Evolutionary conservation across 1,140 invertebrate genomes (phyloP).

Genomic region (Coelopa frigida): DNA sequence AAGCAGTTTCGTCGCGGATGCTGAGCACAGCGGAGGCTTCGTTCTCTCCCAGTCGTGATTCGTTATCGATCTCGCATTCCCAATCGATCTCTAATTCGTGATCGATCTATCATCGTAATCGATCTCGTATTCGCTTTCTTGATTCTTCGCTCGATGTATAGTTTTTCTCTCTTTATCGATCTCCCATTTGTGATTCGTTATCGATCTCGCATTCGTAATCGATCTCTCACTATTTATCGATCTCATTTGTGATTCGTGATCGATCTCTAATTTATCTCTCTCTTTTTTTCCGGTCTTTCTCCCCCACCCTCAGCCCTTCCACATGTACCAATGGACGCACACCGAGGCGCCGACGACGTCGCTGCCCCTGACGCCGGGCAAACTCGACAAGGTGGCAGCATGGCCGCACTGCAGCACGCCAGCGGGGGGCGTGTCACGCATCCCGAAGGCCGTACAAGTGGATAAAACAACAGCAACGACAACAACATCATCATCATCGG

Average conservation of each 20-base stretch:
- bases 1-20: too few relatives aligned
- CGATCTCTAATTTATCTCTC: constrained; percentile 8
- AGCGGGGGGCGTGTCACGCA: constrained; percentile 13
- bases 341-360: constrained; percentile 60
- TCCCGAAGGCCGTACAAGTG: constrained; percentile 8
- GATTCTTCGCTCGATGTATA: not conserved
- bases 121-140: not conserved
- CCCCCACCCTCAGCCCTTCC: too few relatives aligned
- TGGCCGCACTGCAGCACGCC: constrained; percentile 39
- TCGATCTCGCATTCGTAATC: not conserved
- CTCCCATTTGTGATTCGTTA: not conserved
- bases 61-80: too few relatives aligned
- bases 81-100: too few relatives aligned
- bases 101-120: too few relatives aligned
- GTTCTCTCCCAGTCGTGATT: too few relatives aligned
- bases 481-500: too few relatives aligned
- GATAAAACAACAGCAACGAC: constrained; percentile 6
- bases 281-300: constrained; percentile 46
- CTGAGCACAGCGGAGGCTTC: too few relatives aligned
- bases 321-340: constrained; percentile 84
- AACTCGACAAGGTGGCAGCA: constrained; percentile 47
- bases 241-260: not conserved
- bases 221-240: not conserved
- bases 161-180: not conserved
- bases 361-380: constrained; percentile 63